Base-by-base conservation (phyloP, 2,888 invertebrate genomes). In the Nematopogon swammerdamellus region DNA sequence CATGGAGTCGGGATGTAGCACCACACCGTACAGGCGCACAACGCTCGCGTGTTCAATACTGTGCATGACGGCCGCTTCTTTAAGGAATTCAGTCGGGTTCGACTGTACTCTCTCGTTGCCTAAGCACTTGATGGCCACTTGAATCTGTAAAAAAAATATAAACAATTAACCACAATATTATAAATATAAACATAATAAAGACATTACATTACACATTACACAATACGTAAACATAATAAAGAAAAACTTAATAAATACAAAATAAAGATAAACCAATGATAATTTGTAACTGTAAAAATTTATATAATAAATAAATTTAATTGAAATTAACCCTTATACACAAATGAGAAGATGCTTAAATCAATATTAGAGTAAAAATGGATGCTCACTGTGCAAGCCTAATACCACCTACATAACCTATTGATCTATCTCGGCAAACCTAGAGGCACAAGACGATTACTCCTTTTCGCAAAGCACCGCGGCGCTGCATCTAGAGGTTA, bases 61-160 rank as follows among this genome's bases (percentile, higher is more conserved):
- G 70, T 98, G 97, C 97, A 99, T 97, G 56, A 97, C 95, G 11
- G 95, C 95, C 0, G 98, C 98, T 73, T 99, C 98, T 70, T 97
- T 97, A 47, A 98, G 80, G 75, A 98, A 97, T 70, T 97, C 97
- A 55, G 95, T 91, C 1, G 96, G 95, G 70, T 96, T 96, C 57
- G 94, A 93, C 60, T 96, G 93, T 91, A 99, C 92, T 51, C 95
- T 85, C 64, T 97, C 97, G 54, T 95, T 87, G 44, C 93, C 93
- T 50, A 99, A 79, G 68, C 97, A 96, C 80, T 99, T 99, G 58
- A 99, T 94, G 16, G 97, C 97, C 51, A 97, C 97, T 84, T 94
- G 92, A 59, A 94, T 87, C 91, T 93, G 72, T n/a, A n/a, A n/a
- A n/a, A 19, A 73, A 66, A 55, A 47, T 19, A 55, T 44, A 19